Evolutionary conservation across 1,140 invertebrate genomes (phyloP), one percentile per base, ranked within the genome.

Genomic region (Macrosteles quadrilineatus): DNA sequence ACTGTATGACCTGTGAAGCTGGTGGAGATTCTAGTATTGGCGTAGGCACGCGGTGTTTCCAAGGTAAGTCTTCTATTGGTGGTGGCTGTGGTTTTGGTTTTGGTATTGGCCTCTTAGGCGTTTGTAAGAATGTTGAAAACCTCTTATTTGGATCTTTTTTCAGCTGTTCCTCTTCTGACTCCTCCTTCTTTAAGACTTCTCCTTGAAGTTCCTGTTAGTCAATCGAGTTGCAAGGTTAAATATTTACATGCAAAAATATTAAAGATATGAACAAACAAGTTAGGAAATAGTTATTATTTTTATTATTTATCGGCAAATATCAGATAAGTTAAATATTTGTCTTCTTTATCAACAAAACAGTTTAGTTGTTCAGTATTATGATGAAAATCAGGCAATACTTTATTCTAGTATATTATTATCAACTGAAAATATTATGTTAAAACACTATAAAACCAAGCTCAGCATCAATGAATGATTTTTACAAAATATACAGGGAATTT

Each of bases 121-220:
- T 43, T n/a, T 70, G 65, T 21, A 77, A 68, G 63, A 77, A 77
- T 50, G 75, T 77, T n/a, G 76, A 77, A 71, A 76, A 77, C 67
- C 76, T 69, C 69, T 77, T 77, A 14, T 69, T 70, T 3, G 75
- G 75, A n/a, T 74, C 74, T 69, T 72, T 76, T 68, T 74, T 68
- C 17, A 77, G 66, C 65, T 76, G 74, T 43, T 75, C 73, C 69
- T 76, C 68, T 69, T 77, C 76, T 12, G 75, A 67, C 55, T 74
- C 72, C 63, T 76, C 73, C 70, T 77, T 76, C n/a, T 72, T 69
- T 23, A 73, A 71, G 47, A 74, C 73, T 69, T 77, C 73, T 55
- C 73, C 75, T 75, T 77, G 76, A 57, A 77, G 69, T 14, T 72
- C 70, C 74, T 76, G 69, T 43, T 29, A 73, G 21, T 12, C 47